A percentile compares a stretch with the other conserved stretches of the same genome.
These are phyloP conservation scores for Aramus guarauna DNA, from an alignment of 2,113 vertebrate genomes.

Conservation along the genomic window DNA sequence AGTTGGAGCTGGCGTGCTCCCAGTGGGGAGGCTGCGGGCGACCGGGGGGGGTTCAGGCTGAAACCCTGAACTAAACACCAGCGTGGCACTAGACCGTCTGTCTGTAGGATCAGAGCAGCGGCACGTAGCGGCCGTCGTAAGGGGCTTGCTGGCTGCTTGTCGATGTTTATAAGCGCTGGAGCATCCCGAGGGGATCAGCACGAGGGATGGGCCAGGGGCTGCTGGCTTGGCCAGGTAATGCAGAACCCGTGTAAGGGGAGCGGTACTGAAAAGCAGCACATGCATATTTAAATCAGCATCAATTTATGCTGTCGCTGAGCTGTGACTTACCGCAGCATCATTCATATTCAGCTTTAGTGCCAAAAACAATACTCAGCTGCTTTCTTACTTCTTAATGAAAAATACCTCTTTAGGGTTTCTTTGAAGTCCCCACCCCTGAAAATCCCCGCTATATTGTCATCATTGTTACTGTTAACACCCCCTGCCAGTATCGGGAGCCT, in stretches of 20 bases:
- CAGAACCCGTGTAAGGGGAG: not conserved
- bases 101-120: not conserved
- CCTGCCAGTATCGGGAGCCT: conserved; percentile 35
- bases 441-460: conserved; percentile 16
- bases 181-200: not conserved
- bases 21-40: not conserved
- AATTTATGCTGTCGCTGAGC: not conserved
- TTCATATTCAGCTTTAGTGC: conserved; percentile 25
- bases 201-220: not conserved
- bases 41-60: not conserved
- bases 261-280: not conserved
- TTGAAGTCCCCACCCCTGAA: conserved; percentile 49
- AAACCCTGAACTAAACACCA: not conserved
- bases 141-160: not conserved
- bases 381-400: conserved; percentile 59
- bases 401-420: conserved; percentile 55
- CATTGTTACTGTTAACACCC: conserved; percentile 49
- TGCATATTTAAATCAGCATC: not conserved
- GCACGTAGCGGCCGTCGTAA: rapidly evolving
- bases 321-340: not conserved
- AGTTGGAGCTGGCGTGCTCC: not conserved
- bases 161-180: not conserved
- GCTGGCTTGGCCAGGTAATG: not conserved
- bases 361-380: conserved; percentile 28
- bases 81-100: rapidly evolving